Evolutionary conservation across 2,888 invertebrate species (phyloP).

Genomic region (Drosophila cracens): DNA sequence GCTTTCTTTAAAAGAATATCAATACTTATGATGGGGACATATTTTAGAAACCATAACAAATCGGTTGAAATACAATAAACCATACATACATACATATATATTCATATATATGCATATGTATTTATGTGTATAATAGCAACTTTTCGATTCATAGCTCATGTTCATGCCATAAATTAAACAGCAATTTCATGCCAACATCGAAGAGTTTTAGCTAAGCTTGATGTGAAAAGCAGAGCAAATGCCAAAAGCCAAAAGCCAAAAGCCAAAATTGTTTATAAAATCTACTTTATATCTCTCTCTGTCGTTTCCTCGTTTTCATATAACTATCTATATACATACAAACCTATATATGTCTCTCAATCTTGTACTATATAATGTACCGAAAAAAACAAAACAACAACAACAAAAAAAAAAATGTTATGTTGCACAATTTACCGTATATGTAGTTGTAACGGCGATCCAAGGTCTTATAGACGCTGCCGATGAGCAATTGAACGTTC

Average conservation of each 20-base stretch:
- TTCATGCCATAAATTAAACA: slow-evolving; percentile 54
- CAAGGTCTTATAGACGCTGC: slow-evolving; percentile 86
- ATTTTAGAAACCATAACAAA: slow-evolving; percentile 66
- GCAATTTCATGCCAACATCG: slow-evolving; percentile 28
- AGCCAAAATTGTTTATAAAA: slow-evolving; percentile 20
- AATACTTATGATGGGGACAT: slow-evolving; percentile 75
- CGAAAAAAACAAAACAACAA: slow-evolving; percentile 1
- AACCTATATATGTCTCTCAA: slow-evolving; percentile 19
- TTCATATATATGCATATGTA: slow-evolving; percentile 25
- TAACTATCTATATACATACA: slow-evolving; percentile 13
- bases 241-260: slow-evolving; percentile 28
- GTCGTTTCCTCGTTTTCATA: slow-evolving; percentile 61
- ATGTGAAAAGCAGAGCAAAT: slow-evolving; percentile 28
- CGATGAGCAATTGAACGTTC: slow-evolving; percentile 85
- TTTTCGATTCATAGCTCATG: slow-evolving; percentile 33
- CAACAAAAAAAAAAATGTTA: not conserved
- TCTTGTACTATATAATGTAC: slow-evolving; percentile 16
- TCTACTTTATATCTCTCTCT: slow-evolving; percentile 41
- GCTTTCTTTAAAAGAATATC: slow-evolving; percentile 27
- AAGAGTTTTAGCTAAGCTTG: slow-evolving; percentile 18
- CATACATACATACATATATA: slow-evolving; percentile 25
- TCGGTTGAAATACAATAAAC: slow-evolving; percentile 17
- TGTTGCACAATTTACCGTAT: slow-evolving; percentile 5
- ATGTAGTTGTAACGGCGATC: slow-evolving; percentile 85
- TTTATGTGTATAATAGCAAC: slow-evolving; percentile 21